A percentile compares a stretch with the other conserved stretches of the same genome.
Evolutionary conservation across 2,888 invertebrate species (phyloP).

Genomic region (Pollenia griseotomentosa): DNA sequence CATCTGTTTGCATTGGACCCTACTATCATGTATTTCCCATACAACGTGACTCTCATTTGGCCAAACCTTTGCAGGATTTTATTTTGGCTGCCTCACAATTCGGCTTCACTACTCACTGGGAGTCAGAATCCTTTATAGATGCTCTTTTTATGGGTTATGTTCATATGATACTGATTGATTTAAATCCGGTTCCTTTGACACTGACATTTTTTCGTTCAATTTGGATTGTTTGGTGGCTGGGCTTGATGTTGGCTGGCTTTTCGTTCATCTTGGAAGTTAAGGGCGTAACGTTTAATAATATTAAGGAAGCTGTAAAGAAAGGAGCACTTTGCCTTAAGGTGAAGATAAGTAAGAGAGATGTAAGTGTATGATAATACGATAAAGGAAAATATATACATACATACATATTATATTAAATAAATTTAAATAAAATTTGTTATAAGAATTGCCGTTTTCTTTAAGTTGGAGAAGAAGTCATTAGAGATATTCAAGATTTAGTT

Average conservation of each 20-base stretch:
- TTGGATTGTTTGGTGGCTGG: constrained; percentile 77
- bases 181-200: constrained; percentile 75
- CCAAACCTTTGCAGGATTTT: constrained; percentile 75
- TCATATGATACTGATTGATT: constrained; percentile 68
- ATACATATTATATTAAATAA: no score
- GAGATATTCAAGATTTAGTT: no score
- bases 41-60: constrained; percentile 78
- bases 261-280: constrained; percentile 76
- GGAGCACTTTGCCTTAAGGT: not conserved
- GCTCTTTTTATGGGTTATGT: constrained; percentile 76
- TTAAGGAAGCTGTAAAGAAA: not conserved
- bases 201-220: constrained; percentile 76
- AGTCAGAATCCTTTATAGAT: constrained; percentile 77
- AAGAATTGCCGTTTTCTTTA: no score
- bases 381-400: not conserved
- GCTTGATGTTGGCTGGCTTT: constrained; percentile 74
- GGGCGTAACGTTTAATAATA: not conserved
- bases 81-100: constrained; percentile 77
- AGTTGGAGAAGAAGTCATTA: no score
- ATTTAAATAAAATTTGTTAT: no score
- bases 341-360: not conserved
- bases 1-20: constrained; percentile 79
- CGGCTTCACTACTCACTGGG: constrained; percentile 77
- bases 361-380: not conserved
- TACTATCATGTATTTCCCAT: constrained; percentile 79